phyloP scores from a whole-genome alignment of 1,140 invertebrate species.

The Procambarus clarkii region DNA sequence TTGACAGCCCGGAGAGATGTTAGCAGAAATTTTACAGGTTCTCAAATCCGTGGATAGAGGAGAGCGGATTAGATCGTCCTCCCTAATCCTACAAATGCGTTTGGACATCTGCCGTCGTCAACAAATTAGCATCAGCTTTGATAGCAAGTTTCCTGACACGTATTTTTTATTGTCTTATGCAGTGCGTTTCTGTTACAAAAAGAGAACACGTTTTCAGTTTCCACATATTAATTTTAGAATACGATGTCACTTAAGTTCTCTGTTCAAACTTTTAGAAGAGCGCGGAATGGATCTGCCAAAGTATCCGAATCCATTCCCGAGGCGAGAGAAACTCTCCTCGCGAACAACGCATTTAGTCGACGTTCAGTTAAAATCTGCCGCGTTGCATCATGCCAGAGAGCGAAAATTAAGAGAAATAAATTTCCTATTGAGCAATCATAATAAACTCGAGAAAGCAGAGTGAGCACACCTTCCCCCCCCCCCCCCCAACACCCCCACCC shows the following conservation, averaged over 20 bases:
- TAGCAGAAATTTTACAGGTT: conserved; percentile 61
- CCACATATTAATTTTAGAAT: conserved; percentile 68
- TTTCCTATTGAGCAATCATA: conserved; percentile 54
- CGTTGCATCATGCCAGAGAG: background rate
- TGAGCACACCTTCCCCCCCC: background rate
- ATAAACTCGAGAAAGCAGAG: conserved; percentile 43
- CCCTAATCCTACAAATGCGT: conserved; percentile 52
- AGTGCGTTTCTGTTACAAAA: background rate
- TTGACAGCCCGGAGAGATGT: conserved; percentile 42
- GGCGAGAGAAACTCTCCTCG: background rate
- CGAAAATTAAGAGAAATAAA: conserved; percentile 43
- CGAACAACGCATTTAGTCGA: background rate
- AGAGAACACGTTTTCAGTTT: conserved; percentile 55
- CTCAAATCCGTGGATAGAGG: conserved; percentile 52
- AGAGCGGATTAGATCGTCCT: conserved; percentile 57
- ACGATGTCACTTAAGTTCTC: conserved; percentile 65
- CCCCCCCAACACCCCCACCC: background rate
- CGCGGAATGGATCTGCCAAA: conserved; percentile 60
- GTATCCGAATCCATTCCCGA: conserved; percentile 32
- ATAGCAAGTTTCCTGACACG: conserved; percentile 1
- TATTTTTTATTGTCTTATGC: conserved; percentile 25
- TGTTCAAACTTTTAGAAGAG: conserved; percentile 69
- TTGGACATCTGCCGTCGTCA: conserved; percentile 52
- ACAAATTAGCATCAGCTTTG: conserved; percentile 46
- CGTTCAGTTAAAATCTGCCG: background rate